Evolutionary conservation across 2,888 invertebrate species (phyloP), one percentile per base, ranked within the genome.

Genomic region (Tenthredo distinguenda): DNA sequence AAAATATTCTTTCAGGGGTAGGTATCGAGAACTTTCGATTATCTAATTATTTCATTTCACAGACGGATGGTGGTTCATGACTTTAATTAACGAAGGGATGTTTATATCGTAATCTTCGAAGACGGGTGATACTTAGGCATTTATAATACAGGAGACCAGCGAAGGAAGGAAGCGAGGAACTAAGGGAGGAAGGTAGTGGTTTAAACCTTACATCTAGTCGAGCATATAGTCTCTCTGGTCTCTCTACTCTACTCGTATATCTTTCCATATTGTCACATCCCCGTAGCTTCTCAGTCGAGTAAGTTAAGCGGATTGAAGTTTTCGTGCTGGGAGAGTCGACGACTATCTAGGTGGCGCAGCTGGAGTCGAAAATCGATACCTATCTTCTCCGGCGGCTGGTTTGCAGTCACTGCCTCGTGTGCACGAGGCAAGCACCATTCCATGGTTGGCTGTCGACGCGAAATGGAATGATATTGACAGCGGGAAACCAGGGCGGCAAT

Each of bases 321-420:
- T 81, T 71, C 83, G 87, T 86, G 87, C 87, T 85, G 86, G 86
- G 85, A 85, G 85, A 81, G 68, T 71, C 81, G 87, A 86, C 81
- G 87, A 86, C 87, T 87, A 86, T 88, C 86, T 90, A 92, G 92
- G 90, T 92, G 92, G 93, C 93, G 92, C 91, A 90, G 89, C 88
- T 90, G 88, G 85, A 86, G 87, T 87, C 86, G 89, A 92, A 93
- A 93, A 93, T 93, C 93, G 92, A 93, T 93, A 93, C 91, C 88
- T 90, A 92, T 92, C 91, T 91, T 91, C 90, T 91, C 87, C 88
- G 89, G 89, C 90, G 90, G 89, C 88, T 90, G 89, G 87, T 90
- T 91, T 90, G 90, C 92, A 93, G 93, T 93, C 91, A 90, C 91
- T 90, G 90, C 88, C 91, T 91, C 91, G 92, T 91, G 93, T 91